Conservation (phyloP, 2,888 invertebrate species). For the Scotopteryx bipunctaria region DNA sequence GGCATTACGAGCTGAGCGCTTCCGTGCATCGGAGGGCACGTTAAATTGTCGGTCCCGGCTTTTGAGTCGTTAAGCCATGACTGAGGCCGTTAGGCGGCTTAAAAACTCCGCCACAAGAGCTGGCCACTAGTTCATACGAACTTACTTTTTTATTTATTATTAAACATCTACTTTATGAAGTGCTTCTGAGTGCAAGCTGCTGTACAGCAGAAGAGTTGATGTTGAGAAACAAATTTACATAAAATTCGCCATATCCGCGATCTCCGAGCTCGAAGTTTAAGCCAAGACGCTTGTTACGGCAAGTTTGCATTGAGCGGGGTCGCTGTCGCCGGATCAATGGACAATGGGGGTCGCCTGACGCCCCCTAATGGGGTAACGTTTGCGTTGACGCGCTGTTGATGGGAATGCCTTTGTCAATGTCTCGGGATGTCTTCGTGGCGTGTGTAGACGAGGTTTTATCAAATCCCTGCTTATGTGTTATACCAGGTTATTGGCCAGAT, state of each 20-base stretch:
- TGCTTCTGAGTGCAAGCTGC: too few species aligned
- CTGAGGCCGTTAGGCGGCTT: too few species aligned
- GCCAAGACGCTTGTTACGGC: slow-evolving; percentile 71
- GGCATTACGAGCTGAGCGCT: too few species aligned
- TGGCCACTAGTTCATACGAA: too few species aligned
- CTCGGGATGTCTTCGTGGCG: slow-evolving; percentile 14
- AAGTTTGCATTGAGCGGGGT: slow-evolving; percentile 68
- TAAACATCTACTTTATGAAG: too few species aligned
- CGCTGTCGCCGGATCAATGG: slow-evolving; percentile 45
- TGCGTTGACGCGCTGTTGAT: slow-evolving; percentile 35
- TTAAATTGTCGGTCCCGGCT: too few species aligned
- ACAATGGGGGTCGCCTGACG: slow-evolving; percentile 56
- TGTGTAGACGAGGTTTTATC: neutral
- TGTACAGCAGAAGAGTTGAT: too few species aligned
- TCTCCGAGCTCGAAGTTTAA: slow-evolving; percentile 20
- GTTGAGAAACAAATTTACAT: neutral
- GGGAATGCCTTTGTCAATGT: slow-evolving; percentile 36
- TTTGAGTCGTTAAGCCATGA: too few species aligned
- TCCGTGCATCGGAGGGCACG: too few species aligned
- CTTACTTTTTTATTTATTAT: too few species aligned
- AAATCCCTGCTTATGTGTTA: too few species aligned
- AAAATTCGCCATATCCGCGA: slow-evolving; percentile 41
- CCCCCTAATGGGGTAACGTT: slow-evolving; percentile 54
- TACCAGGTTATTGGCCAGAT: neutral
- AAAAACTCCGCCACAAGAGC: too few species aligned